Evolutionary conservation across 2,888 invertebrate species (phyloP), one percentile per base, ranked within the genome.

Genomic region (Carcina quercana): DNA sequence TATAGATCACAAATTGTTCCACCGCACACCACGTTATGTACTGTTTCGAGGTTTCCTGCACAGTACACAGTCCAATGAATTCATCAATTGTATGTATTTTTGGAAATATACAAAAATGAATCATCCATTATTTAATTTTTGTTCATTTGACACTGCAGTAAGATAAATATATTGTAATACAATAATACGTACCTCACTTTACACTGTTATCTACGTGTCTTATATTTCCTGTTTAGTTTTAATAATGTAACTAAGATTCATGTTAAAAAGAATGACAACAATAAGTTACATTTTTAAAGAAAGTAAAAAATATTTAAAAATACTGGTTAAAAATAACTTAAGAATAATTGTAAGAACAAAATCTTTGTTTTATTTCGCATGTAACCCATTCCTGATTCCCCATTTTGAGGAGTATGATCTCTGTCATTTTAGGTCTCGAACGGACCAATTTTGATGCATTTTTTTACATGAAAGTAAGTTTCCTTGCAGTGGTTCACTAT

Each of bases 321-420:
- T 65, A 52, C 52, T 48, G 50, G 45, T 64, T 59, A 59, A 65
- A 47, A 66, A 64, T 62, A 65, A 62, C 56, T 50, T 67, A 67
- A 67, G 66, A 54, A 63, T 75, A 75, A 66, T 62, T 60, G 64
- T 76, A 78, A 70, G 74, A 65, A 59, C 32, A 33, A 41, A 45
- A 41, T 39, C 31, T 42, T 66, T 60, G 74, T 78, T 76, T 78
- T 62, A 76, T 78, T 76, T 67, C 28, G 21, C 17, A 13, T 15
- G 11, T 12, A 15, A 17, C 17, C 17, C 15, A 11, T 24, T 12
- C 11, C 10, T 24, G n/a, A n/a, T n/a, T n/a, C n/a, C n/a, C n/a
- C n/a, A n/a, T n/a, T n/a, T n/a, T n/a, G n/a, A n/a, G n/a, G n/a
- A n/a, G n/a, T n/a, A n/a, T n/a, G n/a, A n/a, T n/a, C n/a, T n/a